Base-by-base conservation (phyloP, 2,113 vertebrate species). In the Seriola aureovittata region DNA sequence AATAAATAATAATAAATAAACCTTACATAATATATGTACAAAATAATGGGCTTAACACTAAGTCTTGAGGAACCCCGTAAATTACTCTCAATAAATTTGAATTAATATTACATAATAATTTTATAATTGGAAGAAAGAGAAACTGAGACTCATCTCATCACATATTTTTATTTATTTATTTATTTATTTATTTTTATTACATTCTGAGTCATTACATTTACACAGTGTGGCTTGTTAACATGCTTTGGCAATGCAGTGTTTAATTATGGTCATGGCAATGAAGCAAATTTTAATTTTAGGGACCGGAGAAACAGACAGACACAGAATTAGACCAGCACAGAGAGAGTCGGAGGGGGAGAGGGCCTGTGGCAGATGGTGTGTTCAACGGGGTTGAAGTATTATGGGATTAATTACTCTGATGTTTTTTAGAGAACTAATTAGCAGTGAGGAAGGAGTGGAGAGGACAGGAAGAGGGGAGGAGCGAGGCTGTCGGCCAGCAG, bases 381-480 rank as follows among this genome's bases (percentile, higher is more conserved):
- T 91, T 91, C 90, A 86, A 76, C 8, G 34, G 89, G 81, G 67
- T 64, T 78, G 72, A 63, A 82, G 85, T 77, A 94, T 93, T 93
- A 91, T 83, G 77, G 82, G 90, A 95, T 94, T 94, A 89, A 94
- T 94, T 92, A 88, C 79, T 68, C 75, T 81, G 71, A 82, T 85
- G 78, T 88, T 88, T 93, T 87, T 90, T 70, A 75, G 70, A 82
- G 58, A 87, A 83, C 82, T 91, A 92, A 93, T 92, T 92, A 89
- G 73, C 69, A 85, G 59, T 60, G 81, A 82, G 50, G 44, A 55
- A 40, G 65, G 82, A 58, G 78, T 6, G 5, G 48, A 67, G 81
- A 23, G 72, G 79, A 73, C 72, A 75, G 75, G 84, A 71, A 38
- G 78, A 71, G 71, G 68, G 71, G 70, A 68, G 63, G 70, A 40